These are phyloP conservation scores for Synergus laeviventris DNA, from an alignment of 2,888 invertebrate genomes.

Conservation along the genomic window DNA sequence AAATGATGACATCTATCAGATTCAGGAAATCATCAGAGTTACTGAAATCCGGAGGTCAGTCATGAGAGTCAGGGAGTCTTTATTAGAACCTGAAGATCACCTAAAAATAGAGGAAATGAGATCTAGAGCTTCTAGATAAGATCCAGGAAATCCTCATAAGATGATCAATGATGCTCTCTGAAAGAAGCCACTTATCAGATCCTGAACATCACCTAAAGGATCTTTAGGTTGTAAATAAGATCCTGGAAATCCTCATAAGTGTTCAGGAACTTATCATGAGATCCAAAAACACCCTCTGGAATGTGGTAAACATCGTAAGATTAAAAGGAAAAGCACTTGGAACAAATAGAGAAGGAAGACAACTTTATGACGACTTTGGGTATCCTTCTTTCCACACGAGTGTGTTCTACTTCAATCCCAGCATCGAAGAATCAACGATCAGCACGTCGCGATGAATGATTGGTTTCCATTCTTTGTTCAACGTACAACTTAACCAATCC, in stretches of 20 bases:
- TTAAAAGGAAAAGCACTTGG: neutral
- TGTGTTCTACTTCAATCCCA: conserved; percentile 22
- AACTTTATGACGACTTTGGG: neutral
- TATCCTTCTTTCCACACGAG: neutral
- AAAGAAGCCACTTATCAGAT: neutral
- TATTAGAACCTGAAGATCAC: too few relatives aligned
- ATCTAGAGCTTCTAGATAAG: too few relatives aligned
- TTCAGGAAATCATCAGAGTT: neutral
- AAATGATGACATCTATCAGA: neutral
- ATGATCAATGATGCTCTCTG: too few relatives aligned
- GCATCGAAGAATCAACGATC: conserved; percentile 23
- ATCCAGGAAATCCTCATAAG: too few relatives aligned
- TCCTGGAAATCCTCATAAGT: too few relatives aligned
- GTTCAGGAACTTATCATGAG: too few relatives aligned
- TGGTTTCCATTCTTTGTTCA: neutral
- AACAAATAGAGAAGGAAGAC: neutral
- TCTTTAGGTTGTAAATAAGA: too few relatives aligned
- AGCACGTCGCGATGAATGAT: neutral
- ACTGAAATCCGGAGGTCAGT: neutral
- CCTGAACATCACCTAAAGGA: too few relatives aligned
- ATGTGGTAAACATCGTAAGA: too few relatives aligned
- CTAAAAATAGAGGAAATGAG: too few relatives aligned
- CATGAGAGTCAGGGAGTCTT: neutral
- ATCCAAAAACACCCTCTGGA: too few relatives aligned
- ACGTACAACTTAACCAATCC: neutral